phyloP scores from a whole-genome alignment of 2,113 vertebrate genomes.

The Circaetus cinerascens region DNA sequence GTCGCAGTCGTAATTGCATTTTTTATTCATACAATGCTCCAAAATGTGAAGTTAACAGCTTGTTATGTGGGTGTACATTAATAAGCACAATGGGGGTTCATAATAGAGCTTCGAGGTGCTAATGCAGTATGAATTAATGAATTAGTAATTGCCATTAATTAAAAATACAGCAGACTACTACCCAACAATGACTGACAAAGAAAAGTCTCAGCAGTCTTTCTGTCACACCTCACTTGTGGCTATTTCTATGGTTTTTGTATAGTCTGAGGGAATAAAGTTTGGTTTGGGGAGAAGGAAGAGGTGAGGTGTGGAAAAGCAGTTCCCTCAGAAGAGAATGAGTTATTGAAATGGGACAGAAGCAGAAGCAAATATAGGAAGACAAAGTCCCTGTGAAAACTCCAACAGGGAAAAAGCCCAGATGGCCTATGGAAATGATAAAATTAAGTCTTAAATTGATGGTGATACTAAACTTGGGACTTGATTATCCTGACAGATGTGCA shows the following conservation, averaged over 20 bases:
- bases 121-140: slow-evolving; percentile 35
- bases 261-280: background rate
- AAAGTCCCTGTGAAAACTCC: slow-evolving; percentile 15
- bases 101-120: background rate
- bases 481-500: slow-evolving; percentile 58
- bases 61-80: slow-evolving; percentile 40
- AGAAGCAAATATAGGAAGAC: background rate
- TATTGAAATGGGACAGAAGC: background rate
- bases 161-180: background rate
- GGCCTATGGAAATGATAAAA: slow-evolving; percentile 52
- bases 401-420: slow-evolving; percentile 38
- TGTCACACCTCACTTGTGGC: background rate
- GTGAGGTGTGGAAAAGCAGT: background rate
- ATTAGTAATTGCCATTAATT: slow-evolving; percentile 45
- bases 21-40: background rate
- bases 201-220: background rate
- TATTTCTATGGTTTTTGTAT: background rate
- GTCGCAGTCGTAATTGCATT: background rate
- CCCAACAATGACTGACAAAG: background rate
- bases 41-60: slow-evolving; percentile 29
- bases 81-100: slow-evolving; percentile 37
- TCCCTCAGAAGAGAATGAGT: background rate
- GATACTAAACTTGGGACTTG: slow-evolving; percentile 51
- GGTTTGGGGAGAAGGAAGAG: background rate
- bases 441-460: slow-evolving; percentile 55